Base-by-base conservation (phyloP, 2,113 vertebrate species). In the Thunnus maccoyii region DNA sequence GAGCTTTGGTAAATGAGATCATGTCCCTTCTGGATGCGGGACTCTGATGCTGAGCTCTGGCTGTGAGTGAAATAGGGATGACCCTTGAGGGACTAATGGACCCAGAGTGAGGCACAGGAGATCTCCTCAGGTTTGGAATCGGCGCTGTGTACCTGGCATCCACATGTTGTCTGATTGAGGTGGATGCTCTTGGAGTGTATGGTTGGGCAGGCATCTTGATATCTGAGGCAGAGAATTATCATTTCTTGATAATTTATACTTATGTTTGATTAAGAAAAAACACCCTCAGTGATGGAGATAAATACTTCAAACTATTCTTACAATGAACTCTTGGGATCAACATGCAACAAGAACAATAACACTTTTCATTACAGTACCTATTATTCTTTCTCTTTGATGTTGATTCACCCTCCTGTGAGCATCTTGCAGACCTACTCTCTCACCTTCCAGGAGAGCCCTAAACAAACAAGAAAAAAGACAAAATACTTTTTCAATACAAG, bases 371-470 rank as follows among this genome's bases (percentile, higher is more conserved):
- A 78, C 60, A 46, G 48, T 88, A 94, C 93, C 91, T 85, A 93
- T 91, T 65, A 88, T 80, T 88, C 94, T 91, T 84, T 95, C 95
- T 78, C 90, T 94, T 72, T 88, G 78, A 64, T 78, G 65, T 44
- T 93, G 92, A 73, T 94, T 93, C 25, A 83, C 92, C 90, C 93
- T 94, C 65, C 93, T 91, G 10, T 96, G 66, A 85, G 95, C 87
- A 86, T 96, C 96, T 2, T 96, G 62, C 80, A 96, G 87, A 90
- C 95, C 94, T 0, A 88, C 92, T 87, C 90, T 94, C 86, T 98
- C 96, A 57, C 96, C 97, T 94, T 99, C 97, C 84, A 99, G 84
- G 50, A 99, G 95, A 88, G 97, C 95, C 86, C 98, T 99, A 85
- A 63, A 76, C 80, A 75, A 73, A 85, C n/a, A 89, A 58, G 48